Conservation (phyloP, 2,797 vertebrate species). For the Gymnopithys bicolor region DNA sequence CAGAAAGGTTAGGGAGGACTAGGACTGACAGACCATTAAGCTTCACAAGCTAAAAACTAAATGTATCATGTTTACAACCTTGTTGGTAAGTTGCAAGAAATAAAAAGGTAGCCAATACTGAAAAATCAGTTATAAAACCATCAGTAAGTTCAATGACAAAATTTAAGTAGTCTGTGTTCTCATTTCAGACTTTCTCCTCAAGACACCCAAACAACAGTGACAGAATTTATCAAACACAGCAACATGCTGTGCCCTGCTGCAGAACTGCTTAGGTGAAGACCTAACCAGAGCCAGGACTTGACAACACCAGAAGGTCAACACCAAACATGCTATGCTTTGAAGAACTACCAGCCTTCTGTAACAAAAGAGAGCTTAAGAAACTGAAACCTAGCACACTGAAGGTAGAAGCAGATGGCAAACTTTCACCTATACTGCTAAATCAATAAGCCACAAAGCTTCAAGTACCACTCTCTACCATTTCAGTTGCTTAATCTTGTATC, state of each 20-base stretch:
- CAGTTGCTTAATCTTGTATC: neutral
- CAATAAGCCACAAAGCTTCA: neutral
- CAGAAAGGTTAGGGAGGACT: neutral
- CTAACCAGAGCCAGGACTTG: neutral
- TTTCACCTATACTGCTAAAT: neutral
- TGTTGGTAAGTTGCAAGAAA: neutral
- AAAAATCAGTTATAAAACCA: neutral
- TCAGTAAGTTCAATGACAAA: neutral
- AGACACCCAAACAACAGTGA: neutral
- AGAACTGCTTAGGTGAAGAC: neutral
- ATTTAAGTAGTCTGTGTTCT: neutral
- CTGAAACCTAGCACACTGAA: neutral
- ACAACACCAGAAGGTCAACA: neutral
- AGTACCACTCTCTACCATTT: neutral
- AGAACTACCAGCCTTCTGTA: neutral
- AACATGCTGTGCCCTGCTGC: neutral
- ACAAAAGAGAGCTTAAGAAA: neutral
- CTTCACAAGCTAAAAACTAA: neutral
- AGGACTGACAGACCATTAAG: neutral
- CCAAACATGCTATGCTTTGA: neutral
- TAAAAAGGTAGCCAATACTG: neutral
- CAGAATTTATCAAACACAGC: neutral
- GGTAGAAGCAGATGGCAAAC: neutral
- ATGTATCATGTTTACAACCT: neutral
- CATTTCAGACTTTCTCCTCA: neutral